These are phyloP conservation scores for Didymodactylos carnosus DNA, from an alignment of 2,888 invertebrate species.

Conservation along the genomic window DNA sequence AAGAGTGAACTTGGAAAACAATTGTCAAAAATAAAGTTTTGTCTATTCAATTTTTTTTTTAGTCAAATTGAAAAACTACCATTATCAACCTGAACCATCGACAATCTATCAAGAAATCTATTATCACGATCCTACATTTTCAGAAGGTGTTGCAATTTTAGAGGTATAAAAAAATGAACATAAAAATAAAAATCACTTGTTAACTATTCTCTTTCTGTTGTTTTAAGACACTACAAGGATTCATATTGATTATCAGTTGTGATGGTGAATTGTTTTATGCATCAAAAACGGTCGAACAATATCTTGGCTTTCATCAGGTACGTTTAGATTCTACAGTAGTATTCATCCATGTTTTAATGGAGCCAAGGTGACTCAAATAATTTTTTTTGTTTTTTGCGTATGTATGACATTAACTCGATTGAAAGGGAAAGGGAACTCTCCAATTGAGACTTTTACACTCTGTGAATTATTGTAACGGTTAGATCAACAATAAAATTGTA, in stretches of 20 bases:
- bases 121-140: constrained; percentile 14
- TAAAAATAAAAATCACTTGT: background rate
- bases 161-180: constrained; percentile 13
- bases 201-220: constrained; percentile 21
- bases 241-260: constrained; percentile 91
- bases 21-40: too few relatives aligned
- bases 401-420: too few relatives aligned
- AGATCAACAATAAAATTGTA: background rate
- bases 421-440: too few relatives aligned
- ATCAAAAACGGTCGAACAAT: constrained; percentile 96
- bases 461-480: background rate
- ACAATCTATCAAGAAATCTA: constrained; percentile 1
- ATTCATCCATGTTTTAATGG: too few relatives aligned
- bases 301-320: constrained; percentile 99
- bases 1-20: too few relatives aligned
- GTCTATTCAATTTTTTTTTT: too few relatives aligned
- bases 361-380: too few relatives aligned
- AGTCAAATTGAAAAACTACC: too few relatives aligned
- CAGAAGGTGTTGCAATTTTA: constrained; percentile 15
- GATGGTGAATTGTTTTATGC: constrained; percentile 99
- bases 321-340: too few relatives aligned
- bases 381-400: too few relatives aligned
- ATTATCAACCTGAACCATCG: background rate
- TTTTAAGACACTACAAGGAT: constrained; percentile 83
- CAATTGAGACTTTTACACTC: too few relatives aligned